phyloP scores from a whole-genome alignment of 2,888 invertebrate genomes.

The Pyrochroa serraticornis region DNA sequence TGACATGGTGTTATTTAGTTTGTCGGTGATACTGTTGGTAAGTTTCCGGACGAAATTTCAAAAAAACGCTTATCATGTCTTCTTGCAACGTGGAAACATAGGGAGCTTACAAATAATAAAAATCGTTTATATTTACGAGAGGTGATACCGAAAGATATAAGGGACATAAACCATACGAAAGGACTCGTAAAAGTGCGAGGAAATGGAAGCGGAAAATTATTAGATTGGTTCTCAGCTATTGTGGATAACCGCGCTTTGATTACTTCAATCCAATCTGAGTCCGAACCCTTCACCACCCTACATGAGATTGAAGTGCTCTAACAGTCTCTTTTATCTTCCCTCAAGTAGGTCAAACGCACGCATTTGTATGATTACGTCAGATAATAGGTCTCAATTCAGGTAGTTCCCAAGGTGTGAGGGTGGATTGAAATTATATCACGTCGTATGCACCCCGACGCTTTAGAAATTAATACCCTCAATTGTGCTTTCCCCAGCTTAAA shows the following conservation, averaged over 20 bases:
- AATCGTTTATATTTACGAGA: constrained; percentile 28
- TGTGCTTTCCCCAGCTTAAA: too few relatives aligned
- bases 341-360: constrained; percentile 26
- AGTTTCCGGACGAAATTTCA: constrained; percentile 16
- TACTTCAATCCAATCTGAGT: constrained; percentile 45
- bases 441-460: too few relatives aligned
- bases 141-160: constrained; percentile 28
- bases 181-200: constrained; percentile 45
- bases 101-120: constrained; percentile 27
- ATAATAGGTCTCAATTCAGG: constrained; percentile 22
- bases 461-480: too few relatives aligned
- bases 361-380: constrained; percentile 28
- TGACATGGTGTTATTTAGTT: constrained; percentile 15
- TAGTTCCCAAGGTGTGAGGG: constrained; percentile 1
- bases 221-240: constrained; percentile 46
- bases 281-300: constrained; percentile 26
- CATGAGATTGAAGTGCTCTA: constrained; percentile 32
- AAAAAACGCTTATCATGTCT: constrained; percentile 27
- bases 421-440: background rate
- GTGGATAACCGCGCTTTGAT: constrained; percentile 48
- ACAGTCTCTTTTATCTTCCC: constrained; percentile 30
- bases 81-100: constrained; percentile 19
- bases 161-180: constrained; percentile 32
- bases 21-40: constrained; percentile 9
- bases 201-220: constrained; percentile 47